Conservation (phyloP, 1,140 invertebrate genomes). For the Acromyrmex heyeri region DNA sequence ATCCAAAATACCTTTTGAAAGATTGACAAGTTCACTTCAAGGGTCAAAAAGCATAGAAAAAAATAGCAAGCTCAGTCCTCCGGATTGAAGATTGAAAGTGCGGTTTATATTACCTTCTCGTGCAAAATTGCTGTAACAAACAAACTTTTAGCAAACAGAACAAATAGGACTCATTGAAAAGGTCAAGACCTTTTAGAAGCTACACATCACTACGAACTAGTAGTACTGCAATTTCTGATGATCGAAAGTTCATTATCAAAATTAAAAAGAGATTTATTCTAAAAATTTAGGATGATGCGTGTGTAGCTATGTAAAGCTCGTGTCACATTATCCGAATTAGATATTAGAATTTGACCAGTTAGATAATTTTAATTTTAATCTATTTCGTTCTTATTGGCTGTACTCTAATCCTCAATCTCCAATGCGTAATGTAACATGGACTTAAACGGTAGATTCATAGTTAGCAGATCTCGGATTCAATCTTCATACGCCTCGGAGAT, state of each 20-base stretch:
- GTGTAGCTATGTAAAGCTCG: background rate
- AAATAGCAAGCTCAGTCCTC: background rate
- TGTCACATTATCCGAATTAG: too few species aligned
- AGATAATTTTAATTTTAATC: too few species aligned
- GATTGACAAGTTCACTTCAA: background rate
- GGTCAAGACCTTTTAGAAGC: background rate
- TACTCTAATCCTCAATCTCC: too few species aligned
- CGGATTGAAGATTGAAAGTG: background rate
- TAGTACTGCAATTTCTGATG: background rate
- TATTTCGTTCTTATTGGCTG: too few species aligned
- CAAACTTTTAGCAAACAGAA: background rate
- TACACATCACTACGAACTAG: background rate
- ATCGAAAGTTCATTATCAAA: background rate
- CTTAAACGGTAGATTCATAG: background rate
- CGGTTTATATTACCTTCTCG: background rate
- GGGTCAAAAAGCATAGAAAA: background rate
- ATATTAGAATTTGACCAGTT: too few species aligned
- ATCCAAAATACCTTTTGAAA: background rate
- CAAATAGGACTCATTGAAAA: background rate
- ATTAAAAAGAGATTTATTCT: background rate
- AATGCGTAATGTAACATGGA: too few species aligned
- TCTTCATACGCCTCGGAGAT: background rate
- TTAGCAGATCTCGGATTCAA: background rate
- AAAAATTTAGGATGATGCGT: background rate
- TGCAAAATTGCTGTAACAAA: background rate